Base-by-base conservation (phyloP, 2,797 vertebrate species). In the Podargus strigoides region DNA sequence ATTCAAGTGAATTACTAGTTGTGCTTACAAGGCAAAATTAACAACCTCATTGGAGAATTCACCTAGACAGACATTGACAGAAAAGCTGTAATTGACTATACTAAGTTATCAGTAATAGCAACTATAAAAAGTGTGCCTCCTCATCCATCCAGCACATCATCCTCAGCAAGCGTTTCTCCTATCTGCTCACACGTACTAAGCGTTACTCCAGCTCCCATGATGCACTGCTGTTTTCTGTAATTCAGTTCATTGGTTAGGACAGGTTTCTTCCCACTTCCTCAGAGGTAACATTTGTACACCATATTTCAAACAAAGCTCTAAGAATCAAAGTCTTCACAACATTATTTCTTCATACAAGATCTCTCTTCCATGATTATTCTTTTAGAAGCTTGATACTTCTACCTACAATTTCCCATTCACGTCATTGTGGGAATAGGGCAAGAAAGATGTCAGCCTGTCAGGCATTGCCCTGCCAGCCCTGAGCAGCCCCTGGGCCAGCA, bases 11-110 rank as follows among this genome's bases (percentile, higher is more conserved):
- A 56, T 80, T 94, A 60, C 37, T 73, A 50, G 16, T 37, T 83
- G 41, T 78, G 69, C 34, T 93, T 94, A 86, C 53, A 75, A 75
- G 52, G 56, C 36, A 84, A 80, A 90, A 88, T 88, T 86, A 90
- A 64, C 55, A 62, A 36, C 23, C n/a, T 56, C 49, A 34, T 44
- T 56, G 28, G 72, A 91, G 60, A 92, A 80, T 91, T 91, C 49
- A 89, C 46, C 37, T 73, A 87, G 36, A 37, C 30, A 91, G 68
- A 77, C n/a, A 66, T 62, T 44, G 83, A 74, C 28, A 83, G 32
- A 69, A 94, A 82, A 85, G 7, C 13, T 50, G 52, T 59, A 59
- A 67, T 49, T 79, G 36, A 47, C 39, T 69, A 44, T 14, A 49
- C 30, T 30, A 77, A 50, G n/a, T 56, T 85, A 28, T 66, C 79